These are phyloP conservation scores for Vidua macroura DNA, from an alignment of 2,113 vertebrate genomes.

Conservation along the genomic window DNA sequence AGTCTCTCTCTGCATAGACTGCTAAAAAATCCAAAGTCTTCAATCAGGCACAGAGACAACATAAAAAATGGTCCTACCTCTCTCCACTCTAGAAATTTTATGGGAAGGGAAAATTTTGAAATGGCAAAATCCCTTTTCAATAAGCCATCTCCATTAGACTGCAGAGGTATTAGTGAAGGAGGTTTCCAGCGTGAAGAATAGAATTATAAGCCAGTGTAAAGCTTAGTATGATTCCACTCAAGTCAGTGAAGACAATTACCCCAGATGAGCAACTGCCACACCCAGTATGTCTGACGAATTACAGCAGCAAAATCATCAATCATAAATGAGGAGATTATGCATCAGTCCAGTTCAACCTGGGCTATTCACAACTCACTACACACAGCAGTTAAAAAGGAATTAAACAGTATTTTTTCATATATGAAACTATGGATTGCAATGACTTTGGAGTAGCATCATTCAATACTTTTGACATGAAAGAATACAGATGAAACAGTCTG, in stretches of 20 bases:
- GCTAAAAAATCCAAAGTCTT: conserved; percentile 31
- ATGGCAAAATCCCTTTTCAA: not conserved
- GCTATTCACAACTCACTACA: conserved; percentile 39
- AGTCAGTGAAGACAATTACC: not conserved
- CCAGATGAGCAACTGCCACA: not conserved
- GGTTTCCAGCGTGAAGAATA: not conserved
- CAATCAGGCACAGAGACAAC: not conserved
- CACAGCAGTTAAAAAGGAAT: conserved; percentile 47
- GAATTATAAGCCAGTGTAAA: not conserved
- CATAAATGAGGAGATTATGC: not conserved
- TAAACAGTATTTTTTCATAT: not conserved
- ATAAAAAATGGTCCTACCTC: not conserved
- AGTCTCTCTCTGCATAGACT: conserved; percentile 18
- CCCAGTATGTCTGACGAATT: not conserved
- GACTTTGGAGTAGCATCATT: conserved; percentile 18
- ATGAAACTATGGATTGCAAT: conserved; percentile 8
- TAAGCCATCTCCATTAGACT: conserved; percentile 17
- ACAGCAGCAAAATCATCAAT: not conserved
- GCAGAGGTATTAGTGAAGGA: conserved; percentile 6
- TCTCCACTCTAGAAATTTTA: not conserved
- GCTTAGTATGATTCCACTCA: not conserved
- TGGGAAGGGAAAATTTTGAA: not conserved
- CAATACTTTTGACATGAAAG: not conserved
- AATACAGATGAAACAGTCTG: not conserved
- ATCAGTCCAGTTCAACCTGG: not conserved